Conservation (phyloP, 1,140 invertebrate species). For the Drosophila truncata region DNA sequence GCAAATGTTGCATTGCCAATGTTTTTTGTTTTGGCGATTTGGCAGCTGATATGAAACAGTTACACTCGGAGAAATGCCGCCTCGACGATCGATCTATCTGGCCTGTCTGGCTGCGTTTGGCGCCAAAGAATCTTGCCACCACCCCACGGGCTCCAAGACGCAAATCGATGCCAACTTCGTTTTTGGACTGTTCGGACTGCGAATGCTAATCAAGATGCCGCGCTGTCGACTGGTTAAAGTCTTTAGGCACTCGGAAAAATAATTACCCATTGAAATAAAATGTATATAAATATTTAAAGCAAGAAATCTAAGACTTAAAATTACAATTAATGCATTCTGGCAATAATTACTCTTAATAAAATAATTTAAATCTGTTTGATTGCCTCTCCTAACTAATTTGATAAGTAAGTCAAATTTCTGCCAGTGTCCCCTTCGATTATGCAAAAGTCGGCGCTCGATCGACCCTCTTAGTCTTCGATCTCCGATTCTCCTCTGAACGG, state of each 20-base stretch:
- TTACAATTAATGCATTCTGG: neutral
- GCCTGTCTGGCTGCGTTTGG: conserved; percentile 57
- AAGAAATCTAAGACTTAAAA: too few relatives aligned
- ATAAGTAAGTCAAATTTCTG: conserved; percentile 7
- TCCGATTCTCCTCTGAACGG: conserved; percentile 17
- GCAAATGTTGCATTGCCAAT: conserved; percentile 25
- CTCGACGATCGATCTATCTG: conserved; percentile 14
- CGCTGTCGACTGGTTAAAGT: conserved; percentile 50
- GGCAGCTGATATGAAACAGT: conserved; percentile 46
- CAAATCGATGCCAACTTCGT: conserved; percentile 43
- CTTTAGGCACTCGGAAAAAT: conserved; percentile 18
- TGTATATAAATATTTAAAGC: neutral
- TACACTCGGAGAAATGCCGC: conserved; percentile 40
- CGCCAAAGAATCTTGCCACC: conserved; percentile 78
- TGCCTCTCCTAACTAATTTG: neutral
- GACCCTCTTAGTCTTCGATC: conserved; percentile 38
- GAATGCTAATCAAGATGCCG: conserved; percentile 78
- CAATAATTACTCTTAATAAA: too few relatives aligned
- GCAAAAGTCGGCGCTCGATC: conserved; percentile 59
- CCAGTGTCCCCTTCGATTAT: conserved; percentile 61
- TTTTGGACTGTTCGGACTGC: conserved; percentile 35
- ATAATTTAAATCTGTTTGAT: neutral
- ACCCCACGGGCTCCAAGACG: conserved; percentile 58
- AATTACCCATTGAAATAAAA: neutral
- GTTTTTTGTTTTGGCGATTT: conserved; percentile 15